phyloP scores from a whole-genome alignment of 1,140 invertebrate species.

The Plectrocnemia conspersa region DNA sequence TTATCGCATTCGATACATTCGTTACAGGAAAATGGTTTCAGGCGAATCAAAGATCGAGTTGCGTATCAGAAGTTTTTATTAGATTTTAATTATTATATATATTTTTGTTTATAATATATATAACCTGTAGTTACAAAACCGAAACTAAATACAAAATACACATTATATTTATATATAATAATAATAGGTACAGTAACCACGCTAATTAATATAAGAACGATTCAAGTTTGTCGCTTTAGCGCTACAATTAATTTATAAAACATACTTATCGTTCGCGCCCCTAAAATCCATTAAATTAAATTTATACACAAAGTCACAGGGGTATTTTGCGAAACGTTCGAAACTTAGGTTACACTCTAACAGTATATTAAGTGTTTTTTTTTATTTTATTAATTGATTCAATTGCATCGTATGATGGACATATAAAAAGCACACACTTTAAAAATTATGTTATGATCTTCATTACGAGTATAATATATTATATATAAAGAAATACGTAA shows the following conservation, averaged over 20 bases:
- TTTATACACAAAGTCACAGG: too few relatives aligned
- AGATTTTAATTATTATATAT: conserved; percentile 12
- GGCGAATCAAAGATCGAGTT: not conserved
- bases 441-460: not conserved
- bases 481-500: not conserved
- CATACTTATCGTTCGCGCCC: conserved; percentile 2
- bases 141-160: conserved; percentile 21
- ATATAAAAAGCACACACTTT: conserved; percentile 1
- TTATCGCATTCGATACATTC: too few relatives aligned
- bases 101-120: conserved; percentile 19
- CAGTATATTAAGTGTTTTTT: conserved; percentile 34
- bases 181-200: conserved; percentile 21
- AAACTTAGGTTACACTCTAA: conserved; percentile 34
- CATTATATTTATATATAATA: too few relatives aligned
- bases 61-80: conserved; percentile 19
- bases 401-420: not conserved
- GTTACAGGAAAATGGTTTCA: too few relatives aligned
- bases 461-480: not conserved
- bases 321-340: conserved; percentile 34
- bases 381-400: conserved; percentile 14
- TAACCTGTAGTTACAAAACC: conserved; percentile 20
- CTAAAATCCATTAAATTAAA: conserved; percentile 8
- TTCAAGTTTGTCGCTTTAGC: conserved; percentile 7
- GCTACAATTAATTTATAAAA: conserved; percentile 10
- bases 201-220: conserved; percentile 17